Evolutionary conservation across 2,113 vertebrate genomes (phyloP).

Genomic region (Phaethon lepturus): DNA sequence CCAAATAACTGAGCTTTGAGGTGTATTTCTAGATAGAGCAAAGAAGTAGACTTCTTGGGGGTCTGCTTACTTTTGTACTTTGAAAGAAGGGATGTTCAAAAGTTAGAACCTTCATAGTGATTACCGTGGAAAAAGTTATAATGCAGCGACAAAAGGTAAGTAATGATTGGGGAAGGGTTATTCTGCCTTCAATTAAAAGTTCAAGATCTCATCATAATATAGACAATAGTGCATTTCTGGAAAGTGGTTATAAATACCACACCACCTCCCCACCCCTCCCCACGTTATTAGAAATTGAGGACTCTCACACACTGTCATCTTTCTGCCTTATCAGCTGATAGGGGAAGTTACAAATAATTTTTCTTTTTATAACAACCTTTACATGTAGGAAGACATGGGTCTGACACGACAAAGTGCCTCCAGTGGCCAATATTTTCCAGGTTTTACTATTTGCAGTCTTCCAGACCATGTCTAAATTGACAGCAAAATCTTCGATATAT

Average conservation of each 20-base stretch:
- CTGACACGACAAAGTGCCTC: not conserved
- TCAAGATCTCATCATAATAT: not conserved
- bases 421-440: not conserved
- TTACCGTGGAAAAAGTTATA: not conserved
- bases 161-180: not conserved
- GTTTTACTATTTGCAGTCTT: not conserved
- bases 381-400: rapidly evolving
- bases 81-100: not conserved
- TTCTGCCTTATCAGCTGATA: not conserved
- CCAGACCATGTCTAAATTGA: not conserved
- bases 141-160: not conserved
- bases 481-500: not conserved
- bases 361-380: not conserved
- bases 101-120: not conserved
- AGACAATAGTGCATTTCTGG: not conserved
- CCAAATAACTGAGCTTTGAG: not conserved
- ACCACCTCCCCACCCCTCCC: too few relatives aligned
- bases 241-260: not conserved
- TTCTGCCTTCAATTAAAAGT: not conserved
- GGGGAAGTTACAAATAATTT: not conserved
- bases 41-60: not conserved
- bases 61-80: not conserved
- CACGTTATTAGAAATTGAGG: not conserved
- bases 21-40: not conserved
- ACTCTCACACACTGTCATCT: not conserved